Conservation (phyloP, 30 jellyfish, hydroid and myxozoan genomes). For the Turritopsis dohrnii region DNA sequence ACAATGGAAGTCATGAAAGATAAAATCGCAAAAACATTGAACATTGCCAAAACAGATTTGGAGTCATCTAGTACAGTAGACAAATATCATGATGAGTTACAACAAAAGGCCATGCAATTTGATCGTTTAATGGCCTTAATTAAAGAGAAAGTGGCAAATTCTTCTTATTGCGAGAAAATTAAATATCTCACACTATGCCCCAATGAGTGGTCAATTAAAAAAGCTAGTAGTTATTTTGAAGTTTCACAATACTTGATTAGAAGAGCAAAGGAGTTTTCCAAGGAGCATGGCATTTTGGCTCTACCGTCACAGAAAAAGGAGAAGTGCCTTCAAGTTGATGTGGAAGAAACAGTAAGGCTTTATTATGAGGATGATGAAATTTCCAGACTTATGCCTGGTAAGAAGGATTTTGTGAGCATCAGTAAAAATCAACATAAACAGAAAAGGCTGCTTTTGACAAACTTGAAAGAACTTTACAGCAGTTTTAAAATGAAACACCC, state of each 20-base stretch:
- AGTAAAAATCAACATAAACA: constrained; percentile 28
- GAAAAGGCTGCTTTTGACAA: constrained; percentile 37
- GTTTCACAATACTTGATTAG: constrained; percentile 34
- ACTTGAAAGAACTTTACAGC: no score
- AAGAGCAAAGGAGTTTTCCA: background rate
- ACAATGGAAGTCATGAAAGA: constrained; percentile 23
- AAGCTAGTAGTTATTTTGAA: constrained; percentile 12
- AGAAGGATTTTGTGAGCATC: constrained; percentile 48
- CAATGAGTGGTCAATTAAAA: constrained; percentile 39
- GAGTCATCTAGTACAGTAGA: constrained; percentile 2
- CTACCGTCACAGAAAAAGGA: constrained; percentile 1
- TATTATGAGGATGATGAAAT: constrained; percentile 42
- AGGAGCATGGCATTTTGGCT: background rate
- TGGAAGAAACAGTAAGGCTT: background rate
- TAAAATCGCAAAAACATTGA: constrained; percentile 29
- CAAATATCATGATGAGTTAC: no score
- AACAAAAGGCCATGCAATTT: no score
- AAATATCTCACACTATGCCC: constrained; percentile 48
- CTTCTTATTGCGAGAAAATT: constrained; percentile 23
- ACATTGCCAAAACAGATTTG: constrained; percentile 11
- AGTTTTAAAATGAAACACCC: constrained; percentile 43
- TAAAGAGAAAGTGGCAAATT: background rate
- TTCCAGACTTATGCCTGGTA: constrained; percentile 49
- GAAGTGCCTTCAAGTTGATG: no score
- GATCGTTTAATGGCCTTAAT: background rate